phyloP scores from a whole-genome alignment of 2,888 invertebrate species.

The Lasius platythorax region DNA sequence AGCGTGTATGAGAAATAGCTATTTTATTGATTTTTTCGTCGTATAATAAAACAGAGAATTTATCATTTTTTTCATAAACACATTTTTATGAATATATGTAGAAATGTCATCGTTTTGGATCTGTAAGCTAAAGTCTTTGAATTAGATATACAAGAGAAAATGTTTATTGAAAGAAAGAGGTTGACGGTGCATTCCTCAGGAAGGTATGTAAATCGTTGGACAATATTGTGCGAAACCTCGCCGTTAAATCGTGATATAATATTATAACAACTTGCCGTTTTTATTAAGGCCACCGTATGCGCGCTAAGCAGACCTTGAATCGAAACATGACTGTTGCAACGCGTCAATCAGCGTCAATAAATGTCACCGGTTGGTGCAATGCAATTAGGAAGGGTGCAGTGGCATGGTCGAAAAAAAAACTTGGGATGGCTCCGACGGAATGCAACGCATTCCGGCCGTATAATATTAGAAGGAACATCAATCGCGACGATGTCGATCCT shows the following conservation, averaged over 20 bases:
- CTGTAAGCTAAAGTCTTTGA: not conserved
- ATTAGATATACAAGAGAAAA: not conserved
- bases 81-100: not conserved
- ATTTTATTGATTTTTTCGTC: conserved; percentile 8
- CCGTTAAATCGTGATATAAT: conserved; percentile 64
- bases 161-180: not conserved
- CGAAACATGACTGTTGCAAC: conserved; percentile 80
- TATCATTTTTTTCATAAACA: not conserved
- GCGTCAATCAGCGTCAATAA: conserved; percentile 81
- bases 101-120: not conserved
- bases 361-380: conserved; percentile 79
- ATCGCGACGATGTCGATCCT: conserved; percentile 10
- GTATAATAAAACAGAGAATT: not conserved
- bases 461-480: conserved; percentile 16
- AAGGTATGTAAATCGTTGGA: not conserved
- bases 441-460: conserved; percentile 1
- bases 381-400: conserved; percentile 78
- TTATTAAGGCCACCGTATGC: conserved; percentile 77
- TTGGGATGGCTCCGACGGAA: conserved; percentile 15
- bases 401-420: conserved; percentile 43
- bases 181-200: not conserved
- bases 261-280: conserved; percentile 66
- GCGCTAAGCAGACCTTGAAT: conserved; percentile 79
- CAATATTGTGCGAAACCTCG: not conserved
- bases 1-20: not conserved